Base-by-base conservation (phyloP, 2,888 invertebrate species). In the Drosophila birchii region DNA sequence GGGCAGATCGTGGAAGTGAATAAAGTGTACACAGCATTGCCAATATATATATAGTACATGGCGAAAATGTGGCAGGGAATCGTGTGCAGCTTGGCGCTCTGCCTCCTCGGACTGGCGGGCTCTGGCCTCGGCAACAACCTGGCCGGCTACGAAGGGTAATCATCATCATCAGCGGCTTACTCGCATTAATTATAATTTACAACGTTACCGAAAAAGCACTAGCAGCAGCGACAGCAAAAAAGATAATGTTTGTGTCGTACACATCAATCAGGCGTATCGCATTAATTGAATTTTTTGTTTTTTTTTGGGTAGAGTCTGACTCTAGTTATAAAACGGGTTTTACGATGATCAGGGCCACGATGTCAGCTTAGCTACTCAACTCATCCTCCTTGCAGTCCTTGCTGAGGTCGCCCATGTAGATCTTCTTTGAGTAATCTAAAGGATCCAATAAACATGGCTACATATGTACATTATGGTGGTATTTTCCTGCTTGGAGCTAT, bases 121-220 rank as follows among this genome's bases (percentile, higher is more conserved):
- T 63, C 71, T 44, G 55, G 76, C 73, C 78, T 56, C 26, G 68
- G 69, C 43, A 85, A 79, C 75, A 90, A 91, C 76, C 81, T 91
- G 74, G 87, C 84, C 57, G 85, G 86, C 74, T 91, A 91, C 80
- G 90, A 91, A 73, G 91, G 91, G 91, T 91, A 88, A 90, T 57
- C 56, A 77, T 54, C 56, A 77, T 54, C 43, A 43, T 43, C 55
- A 56, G 51, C 64, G 81, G 59, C 56, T 56, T 56, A 67, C 53
- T 58, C 51, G 55, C 51, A 64, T 78, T 66, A 70, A 63, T 71
- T 57, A 79, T 62, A 54, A 32, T 57, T 70, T 23, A 51, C 58
- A 58, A 11, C 29, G 26, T 61, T 58, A 34, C 59, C 60, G 18
- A 58, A 61, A 61, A 34, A 8, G 8, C 34, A 32, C n/a, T 29